A percentile compares a stretch with the other conserved stretches of the same genome.
phyloP scores from a whole-genome alignment of 1,140 invertebrate species.

The Penaeus indicus region DNA sequence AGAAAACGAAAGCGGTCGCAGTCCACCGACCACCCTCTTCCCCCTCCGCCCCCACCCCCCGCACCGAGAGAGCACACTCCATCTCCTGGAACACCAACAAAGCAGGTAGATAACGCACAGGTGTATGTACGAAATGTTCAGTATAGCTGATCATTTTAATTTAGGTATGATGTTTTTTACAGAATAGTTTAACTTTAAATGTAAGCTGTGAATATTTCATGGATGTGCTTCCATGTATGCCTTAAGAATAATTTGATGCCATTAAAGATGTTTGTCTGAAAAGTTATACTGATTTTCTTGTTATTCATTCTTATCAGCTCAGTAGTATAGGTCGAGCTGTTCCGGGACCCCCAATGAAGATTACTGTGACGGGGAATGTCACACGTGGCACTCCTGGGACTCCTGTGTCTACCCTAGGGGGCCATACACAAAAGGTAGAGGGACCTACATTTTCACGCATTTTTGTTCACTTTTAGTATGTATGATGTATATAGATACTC shows the following conservation, averaged over 20 bases:
- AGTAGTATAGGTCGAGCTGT: constrained; percentile 35
- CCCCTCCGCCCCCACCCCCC: constrained; percentile 52
- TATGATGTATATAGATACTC: too few relatives aligned
- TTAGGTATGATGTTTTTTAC: too few relatives aligned
- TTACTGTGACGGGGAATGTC: constrained; percentile 49
- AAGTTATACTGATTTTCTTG: background rate
- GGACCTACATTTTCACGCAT: background rate
- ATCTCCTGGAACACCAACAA: constrained; percentile 42
- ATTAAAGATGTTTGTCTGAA: background rate
- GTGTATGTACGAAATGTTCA: too few relatives aligned
- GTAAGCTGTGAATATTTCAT: too few relatives aligned
- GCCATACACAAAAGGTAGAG: constrained; percentile 48
- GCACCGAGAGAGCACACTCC: constrained; percentile 41
- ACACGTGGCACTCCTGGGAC: constrained; percentile 51
- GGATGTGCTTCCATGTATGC: too few relatives aligned
- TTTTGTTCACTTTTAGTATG: background rate
- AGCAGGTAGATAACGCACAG: background rate
- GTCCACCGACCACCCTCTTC: constrained; percentile 44
- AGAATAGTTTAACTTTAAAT: too few relatives aligned
- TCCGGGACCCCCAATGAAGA: constrained; percentile 55
- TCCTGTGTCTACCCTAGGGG: constrained; percentile 39
- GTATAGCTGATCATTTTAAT: too few relatives aligned
- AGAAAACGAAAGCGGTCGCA: constrained; percentile 48
- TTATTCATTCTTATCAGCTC: constrained; percentile 21
- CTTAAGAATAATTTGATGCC: too few relatives aligned